Conservation (phyloP, 2,888 invertebrate species). For the Psylliodes chrysocephalus region DNA sequence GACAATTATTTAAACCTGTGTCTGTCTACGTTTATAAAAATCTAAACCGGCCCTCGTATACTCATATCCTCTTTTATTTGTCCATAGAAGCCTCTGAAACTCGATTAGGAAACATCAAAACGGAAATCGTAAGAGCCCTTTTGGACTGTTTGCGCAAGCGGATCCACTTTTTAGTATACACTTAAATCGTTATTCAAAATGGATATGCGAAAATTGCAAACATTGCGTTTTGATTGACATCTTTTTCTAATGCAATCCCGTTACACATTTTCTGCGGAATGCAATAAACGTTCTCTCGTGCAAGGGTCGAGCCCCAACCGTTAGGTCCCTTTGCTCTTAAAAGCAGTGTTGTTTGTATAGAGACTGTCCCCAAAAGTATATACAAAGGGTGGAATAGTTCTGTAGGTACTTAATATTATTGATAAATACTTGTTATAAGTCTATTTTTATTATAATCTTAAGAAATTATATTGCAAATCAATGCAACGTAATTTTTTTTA, state of each 20-base stretch:
- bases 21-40: too few relatives aligned
- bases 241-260: conserved; percentile 40
- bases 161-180: background rate
- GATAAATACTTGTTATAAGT: too few relatives aligned
- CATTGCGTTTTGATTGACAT: conserved; percentile 58
- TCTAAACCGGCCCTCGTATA: too few relatives aligned
- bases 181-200: conserved; percentile 12
- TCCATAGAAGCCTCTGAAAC: background rate
- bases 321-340: background rate
- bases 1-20: too few relatives aligned
- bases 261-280: conserved; percentile 4
- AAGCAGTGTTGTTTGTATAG: background rate
- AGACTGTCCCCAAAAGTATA: background rate
- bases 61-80: background rate
- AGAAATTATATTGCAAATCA: too few relatives aligned
- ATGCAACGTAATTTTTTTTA: too few relatives aligned
- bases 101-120: conserved; percentile 3
- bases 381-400: background rate
- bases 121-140: background rate
- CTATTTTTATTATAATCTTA: too few relatives aligned
- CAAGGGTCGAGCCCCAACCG: background rate
- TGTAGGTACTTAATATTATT: too few relatives aligned
- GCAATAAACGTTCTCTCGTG: background rate
- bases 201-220: conserved; percentile 50
- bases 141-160: conserved; percentile 9